phyloP scores from a whole-genome alignment of 2,113 vertebrate species.

The Lynx canadensis region DNA sequence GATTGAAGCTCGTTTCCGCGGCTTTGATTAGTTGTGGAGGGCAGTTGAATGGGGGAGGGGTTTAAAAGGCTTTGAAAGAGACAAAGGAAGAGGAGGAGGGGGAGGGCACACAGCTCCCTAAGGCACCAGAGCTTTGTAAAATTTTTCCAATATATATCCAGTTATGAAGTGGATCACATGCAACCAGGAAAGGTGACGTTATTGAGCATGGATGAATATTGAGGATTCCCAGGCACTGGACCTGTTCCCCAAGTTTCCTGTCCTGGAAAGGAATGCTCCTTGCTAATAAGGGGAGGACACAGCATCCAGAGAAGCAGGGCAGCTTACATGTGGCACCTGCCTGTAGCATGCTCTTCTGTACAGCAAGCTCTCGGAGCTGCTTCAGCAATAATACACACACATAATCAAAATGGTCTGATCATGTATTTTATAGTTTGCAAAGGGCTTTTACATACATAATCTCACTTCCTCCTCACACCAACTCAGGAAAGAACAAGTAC shows the following conservation, averaged over 20 bases:
- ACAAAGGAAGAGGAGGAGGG: neutral
- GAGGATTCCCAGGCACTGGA: neutral
- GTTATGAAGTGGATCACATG: neutral
- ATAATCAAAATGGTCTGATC: neutral
- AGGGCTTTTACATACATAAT: neutral
- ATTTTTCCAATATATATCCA: neutral
- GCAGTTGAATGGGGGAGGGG: neutral
- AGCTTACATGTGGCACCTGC: too few relatives aligned
- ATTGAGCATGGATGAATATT: neutral
- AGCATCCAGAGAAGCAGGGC: neutral
- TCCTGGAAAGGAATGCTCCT: neutral
- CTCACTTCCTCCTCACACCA: neutral
- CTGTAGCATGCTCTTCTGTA: neutral
- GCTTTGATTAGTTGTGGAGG: slow-evolving; percentile 20
- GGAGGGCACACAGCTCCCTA: neutral
- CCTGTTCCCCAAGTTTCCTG: too few relatives aligned
- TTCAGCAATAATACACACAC: neutral
- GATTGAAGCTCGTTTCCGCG: slow-evolving; percentile 35
- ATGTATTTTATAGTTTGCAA: neutral
- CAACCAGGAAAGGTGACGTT: neutral
- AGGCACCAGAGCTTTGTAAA: neutral
- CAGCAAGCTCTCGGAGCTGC: neutral
- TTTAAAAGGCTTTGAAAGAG: neutral
- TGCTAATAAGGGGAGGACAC: too few relatives aligned
- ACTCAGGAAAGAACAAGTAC: neutral